A percentile compares a stretch with the other conserved stretches of the same genome.
Evolutionary conservation across 2,113 vertebrate genomes (phyloP).

Genomic region (Catharus fuscescens): DNA sequence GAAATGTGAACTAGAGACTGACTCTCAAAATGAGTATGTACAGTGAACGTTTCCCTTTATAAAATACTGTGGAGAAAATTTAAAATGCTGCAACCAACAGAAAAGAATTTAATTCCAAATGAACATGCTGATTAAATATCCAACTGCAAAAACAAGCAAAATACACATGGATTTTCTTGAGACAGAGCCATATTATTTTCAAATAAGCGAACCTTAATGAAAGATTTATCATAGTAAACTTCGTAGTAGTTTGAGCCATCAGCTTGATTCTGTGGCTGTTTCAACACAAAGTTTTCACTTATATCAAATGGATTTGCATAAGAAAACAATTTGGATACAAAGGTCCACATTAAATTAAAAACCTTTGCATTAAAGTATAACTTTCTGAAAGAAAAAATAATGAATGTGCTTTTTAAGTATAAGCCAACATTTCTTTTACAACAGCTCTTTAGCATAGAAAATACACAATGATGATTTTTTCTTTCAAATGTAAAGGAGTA

Average conservation of each 20-base stretch:
- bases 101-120: not conserved
- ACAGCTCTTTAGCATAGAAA: not conserved
- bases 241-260: not conserved
- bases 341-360: not conserved
- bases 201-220: not conserved
- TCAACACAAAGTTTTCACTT: not conserved
- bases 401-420: not conserved
- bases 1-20: not conserved
- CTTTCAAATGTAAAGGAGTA: not conserved
- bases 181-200: not conserved
- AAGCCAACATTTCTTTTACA: not conserved
- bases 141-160: not conserved
- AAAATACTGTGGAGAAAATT: not conserved
- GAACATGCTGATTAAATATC: not conserved
- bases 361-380: not conserved
- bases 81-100: not conserved
- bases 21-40: not conserved
- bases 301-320: not conserved
- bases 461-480: not conserved
- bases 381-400: not conserved
- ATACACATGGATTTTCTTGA: not conserved
- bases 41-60: not conserved
- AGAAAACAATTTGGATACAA: not conserved
- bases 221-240: not conserved
- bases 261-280: not conserved